Evolutionary conservation across 2,797 vertebrate genomes (phyloP).

Genomic region (Smutsia temminckii): DNA sequence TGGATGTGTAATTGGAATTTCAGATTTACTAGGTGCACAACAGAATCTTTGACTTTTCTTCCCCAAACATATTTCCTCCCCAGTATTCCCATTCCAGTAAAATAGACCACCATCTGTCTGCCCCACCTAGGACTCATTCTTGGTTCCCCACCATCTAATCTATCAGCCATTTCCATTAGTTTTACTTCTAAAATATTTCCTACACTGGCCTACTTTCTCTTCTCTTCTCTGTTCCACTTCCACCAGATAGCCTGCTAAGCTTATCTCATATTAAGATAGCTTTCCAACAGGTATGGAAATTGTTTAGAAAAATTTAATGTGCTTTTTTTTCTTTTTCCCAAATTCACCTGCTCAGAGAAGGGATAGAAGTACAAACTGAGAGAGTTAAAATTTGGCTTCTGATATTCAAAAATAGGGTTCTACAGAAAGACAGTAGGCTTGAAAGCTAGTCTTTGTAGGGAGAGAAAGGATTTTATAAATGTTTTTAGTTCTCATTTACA

Average conservation of each 20-base stretch:
- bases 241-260: background rate
- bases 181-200: background rate
- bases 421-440: background rate
- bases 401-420: background rate
- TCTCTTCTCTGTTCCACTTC: background rate
- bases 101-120: background rate
- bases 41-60: background rate
- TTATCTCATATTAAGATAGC: background rate
- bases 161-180: background rate
- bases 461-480: conserved; percentile 30
- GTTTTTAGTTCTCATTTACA: background rate
- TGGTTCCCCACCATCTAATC: background rate
- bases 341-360: background rate
- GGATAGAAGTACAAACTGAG: background rate
- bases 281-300: background rate
- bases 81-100: background rate
- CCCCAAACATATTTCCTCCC: background rate
- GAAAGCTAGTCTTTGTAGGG: background rate
- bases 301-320: background rate
- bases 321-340: background rate
- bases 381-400: background rate
- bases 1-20: background rate
- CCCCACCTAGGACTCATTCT: background rate
- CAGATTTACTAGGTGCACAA: background rate
- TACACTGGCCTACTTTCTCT: background rate